phyloP scores from a whole-genome alignment of 2,797 vertebrate species.

The Mormyrops boulengeri region DNA sequence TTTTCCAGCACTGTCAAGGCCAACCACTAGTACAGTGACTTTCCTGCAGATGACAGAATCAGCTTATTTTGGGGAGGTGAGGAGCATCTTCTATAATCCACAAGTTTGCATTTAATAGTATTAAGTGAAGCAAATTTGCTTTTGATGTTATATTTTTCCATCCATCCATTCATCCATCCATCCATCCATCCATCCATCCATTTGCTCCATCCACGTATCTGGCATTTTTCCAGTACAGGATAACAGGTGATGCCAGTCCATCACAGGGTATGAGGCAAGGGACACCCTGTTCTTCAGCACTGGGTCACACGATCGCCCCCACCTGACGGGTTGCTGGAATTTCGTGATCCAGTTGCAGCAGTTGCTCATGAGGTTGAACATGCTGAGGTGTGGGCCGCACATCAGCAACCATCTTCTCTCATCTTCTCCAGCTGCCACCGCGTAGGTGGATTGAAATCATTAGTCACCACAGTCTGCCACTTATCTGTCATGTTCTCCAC shows the following conservation, averaged over 20 bases:
- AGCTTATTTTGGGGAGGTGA: background rate
- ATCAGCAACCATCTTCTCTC: conserved; percentile 62
- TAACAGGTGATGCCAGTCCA: background rate
- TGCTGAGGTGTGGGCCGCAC: conserved; percentile 58
- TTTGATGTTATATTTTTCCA: background rate
- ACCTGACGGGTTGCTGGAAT: conserved; percentile 71
- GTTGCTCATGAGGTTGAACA: conserved; percentile 77
- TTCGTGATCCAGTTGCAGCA: conserved; percentile 70
- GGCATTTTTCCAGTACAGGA: background rate
- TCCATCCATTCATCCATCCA: background rate
- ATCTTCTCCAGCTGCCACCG: no score
- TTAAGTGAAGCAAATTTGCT: background rate
- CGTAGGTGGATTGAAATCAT: no score
- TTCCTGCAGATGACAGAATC: conserved; percentile 53
- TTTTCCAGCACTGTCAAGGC: conserved; percentile 79
- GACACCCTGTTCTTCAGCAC: no score
- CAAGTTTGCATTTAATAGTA: background rate
- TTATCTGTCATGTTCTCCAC: background rate
- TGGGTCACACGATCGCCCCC: background rate
- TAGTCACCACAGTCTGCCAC: background rate
- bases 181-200: background rate
- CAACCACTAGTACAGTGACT: conserved; percentile 68
- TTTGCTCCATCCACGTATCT: background rate
- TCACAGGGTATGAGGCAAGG: no score
- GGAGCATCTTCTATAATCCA: background rate